A percentile compares a stretch with the other conserved stretches of the same genome.
These are phyloP conservation scores for Erpobdella octoculata DNA, from an alignment of 2,888 invertebrate species.

Conservation along the genomic window DNA sequence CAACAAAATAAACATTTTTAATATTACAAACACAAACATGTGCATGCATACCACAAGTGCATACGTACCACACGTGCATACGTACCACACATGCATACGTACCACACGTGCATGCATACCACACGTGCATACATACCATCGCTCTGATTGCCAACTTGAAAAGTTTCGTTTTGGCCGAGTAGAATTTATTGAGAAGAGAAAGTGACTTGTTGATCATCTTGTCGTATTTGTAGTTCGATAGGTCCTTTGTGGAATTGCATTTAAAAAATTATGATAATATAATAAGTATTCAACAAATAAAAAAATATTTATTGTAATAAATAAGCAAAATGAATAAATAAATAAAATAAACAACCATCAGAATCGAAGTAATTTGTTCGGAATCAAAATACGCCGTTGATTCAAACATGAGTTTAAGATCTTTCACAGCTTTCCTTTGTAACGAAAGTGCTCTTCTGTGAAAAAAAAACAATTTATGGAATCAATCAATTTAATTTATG, in stretches of 20 bases:
- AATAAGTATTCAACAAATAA: not conserved
- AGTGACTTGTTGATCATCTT: conserved; percentile 50
- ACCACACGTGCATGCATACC: not conserved
- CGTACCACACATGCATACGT: not conserved
- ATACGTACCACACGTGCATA: not conserved
- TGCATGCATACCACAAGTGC: too few relatives aligned
- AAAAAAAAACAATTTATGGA: not conserved
- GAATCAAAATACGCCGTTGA: conserved; percentile 49
- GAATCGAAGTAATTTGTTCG: conserved; percentile 45
- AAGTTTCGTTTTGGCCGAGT: conserved; percentile 51
- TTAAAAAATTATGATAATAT: not conserved
- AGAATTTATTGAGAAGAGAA: conserved; percentile 50
- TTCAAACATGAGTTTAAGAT: conserved; percentile 49
- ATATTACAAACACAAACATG: not conserved
- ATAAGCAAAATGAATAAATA: not conserved
- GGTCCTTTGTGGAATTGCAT: conserved; percentile 41
- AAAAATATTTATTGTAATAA: too few relatives aligned
- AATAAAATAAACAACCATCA: conserved; percentile 41
- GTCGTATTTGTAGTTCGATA: conserved; percentile 50
- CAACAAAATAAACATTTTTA: not conserved
- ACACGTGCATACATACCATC: conserved; percentile 14
- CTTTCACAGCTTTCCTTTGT: conserved; percentile 45
- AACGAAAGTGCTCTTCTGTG: conserved; percentile 42
- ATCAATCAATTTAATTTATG: not conserved
- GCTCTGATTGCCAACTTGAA: conserved; percentile 49